These are phyloP conservation scores for Baronia brevicornis DNA, from an alignment of 2,888 invertebrate genomes.

Conservation along the genomic window DNA sequence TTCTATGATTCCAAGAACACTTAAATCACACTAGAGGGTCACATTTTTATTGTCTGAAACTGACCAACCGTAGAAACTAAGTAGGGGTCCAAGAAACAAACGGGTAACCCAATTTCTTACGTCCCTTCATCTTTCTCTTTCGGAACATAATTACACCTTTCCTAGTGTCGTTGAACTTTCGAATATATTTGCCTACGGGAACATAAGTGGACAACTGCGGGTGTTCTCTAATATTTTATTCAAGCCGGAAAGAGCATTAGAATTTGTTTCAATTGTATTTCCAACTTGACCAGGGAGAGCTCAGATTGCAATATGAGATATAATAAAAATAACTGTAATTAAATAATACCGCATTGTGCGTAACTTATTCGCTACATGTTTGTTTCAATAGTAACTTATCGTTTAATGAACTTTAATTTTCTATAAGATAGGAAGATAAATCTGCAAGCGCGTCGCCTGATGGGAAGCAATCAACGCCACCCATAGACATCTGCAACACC, in stretches of 20 bases:
- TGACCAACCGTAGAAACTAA: constrained; percentile 62
- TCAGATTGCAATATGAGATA: constrained; percentile 11
- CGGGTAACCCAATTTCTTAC: constrained; percentile 66
- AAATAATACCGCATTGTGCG: too few relatives aligned
- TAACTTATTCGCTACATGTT: too few relatives aligned
- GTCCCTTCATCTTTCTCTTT: constrained; percentile 44
- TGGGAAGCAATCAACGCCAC: too few relatives aligned
- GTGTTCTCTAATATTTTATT: constrained; percentile 44
- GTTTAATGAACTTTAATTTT: too few relatives aligned
- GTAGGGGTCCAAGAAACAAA: constrained; percentile 53
- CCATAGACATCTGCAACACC: too few relatives aligned
- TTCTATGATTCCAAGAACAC: constrained; percentile 34
- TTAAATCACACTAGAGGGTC: constrained; percentile 45
- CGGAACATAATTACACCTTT: constrained; percentile 62
- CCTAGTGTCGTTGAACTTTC: constrained; percentile 61
- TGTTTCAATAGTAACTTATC: too few relatives aligned
- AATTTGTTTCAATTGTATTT: too few relatives aligned
- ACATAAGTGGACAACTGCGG: constrained; percentile 60
- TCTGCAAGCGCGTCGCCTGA: too few relatives aligned
- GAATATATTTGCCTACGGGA: constrained; percentile 52
- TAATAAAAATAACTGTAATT: constrained; percentile 11
- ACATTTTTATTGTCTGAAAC: constrained; percentile 60
- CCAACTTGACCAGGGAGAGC: too few relatives aligned
- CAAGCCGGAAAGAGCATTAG: constrained; percentile 22
- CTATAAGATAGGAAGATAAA: too few relatives aligned